A percentile compares a stretch with the other conserved stretches of the same genome.
phyloP scores from a whole-genome alignment of 2,797 vertebrate genomes.

The Parauchenoglanis punctatus region DNA sequence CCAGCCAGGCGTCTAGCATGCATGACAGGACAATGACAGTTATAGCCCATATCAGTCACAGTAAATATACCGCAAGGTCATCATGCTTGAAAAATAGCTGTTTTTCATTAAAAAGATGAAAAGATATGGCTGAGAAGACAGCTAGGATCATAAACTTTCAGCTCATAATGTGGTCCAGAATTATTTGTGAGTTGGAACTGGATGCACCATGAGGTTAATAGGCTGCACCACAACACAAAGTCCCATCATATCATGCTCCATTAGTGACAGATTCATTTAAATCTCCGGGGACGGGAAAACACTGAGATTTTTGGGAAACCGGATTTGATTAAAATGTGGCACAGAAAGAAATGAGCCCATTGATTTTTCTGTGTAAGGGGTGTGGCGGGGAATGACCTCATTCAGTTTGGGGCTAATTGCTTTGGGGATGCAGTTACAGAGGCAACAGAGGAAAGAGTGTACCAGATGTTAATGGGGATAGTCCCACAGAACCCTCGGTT shows the following conservation, averaged over 20 bases:
- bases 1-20: constrained; percentile 13
- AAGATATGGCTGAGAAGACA: neutral
- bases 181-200: constrained; percentile 43
- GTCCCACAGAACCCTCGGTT: constrained; percentile 18
- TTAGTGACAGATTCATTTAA: constrained; percentile 54
- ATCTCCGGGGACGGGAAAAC: constrained; percentile 28
- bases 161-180: constrained; percentile 31
- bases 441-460: constrained; percentile 15
- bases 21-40: constrained; percentile 43
- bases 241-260: constrained; percentile 34
- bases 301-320: constrained; percentile 39
- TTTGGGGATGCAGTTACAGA: constrained; percentile 31
- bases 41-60: constrained; percentile 47
- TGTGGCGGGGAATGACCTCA: constrained; percentile 27
- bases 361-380: constrained; percentile 29
- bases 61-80: constrained; percentile 42
- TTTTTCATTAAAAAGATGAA: constrained; percentile 25
- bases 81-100: constrained; percentile 34
- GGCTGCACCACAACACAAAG: constrained; percentile 13
- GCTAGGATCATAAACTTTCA: constrained; percentile 39
- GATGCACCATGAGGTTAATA: constrained; percentile 40
- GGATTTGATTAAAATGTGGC: constrained; percentile 52
- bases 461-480: constrained; percentile 6
- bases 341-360: constrained; percentile 26
- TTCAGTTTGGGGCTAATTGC: constrained; percentile 51